Percentiles rank a stretch among this genome's conserved stretches.
Evolutionary conservation across 2,113 vertebrate species (phyloP).

Genomic region (Hippocampus mohnikei): DNA sequence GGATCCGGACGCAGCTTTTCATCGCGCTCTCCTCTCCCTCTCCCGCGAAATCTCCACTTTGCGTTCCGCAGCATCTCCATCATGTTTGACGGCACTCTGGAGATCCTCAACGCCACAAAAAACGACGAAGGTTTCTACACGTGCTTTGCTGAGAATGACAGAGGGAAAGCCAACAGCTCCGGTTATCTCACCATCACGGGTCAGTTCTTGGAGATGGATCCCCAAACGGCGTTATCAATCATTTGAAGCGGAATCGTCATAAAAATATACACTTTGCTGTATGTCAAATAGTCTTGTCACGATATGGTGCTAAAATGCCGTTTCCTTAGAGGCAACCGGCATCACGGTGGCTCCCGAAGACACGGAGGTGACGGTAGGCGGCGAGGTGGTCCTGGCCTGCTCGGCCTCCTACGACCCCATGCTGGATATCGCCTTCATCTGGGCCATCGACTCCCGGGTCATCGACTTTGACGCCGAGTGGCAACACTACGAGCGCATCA

Average conservation of each 20-base stretch:
- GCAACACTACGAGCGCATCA: constrained; percentile 82
- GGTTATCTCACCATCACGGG: constrained; percentile 89
- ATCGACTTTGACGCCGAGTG: constrained; percentile 87
- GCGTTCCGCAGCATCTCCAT: constrained; percentile 77
- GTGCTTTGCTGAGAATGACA: constrained; percentile 92
- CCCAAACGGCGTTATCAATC: too few species aligned
- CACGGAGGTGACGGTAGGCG: constrained; percentile 82
- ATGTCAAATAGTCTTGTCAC: background rate
- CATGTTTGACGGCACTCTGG: constrained; percentile 89
- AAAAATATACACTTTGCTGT: background rate
- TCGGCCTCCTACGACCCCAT: constrained; percentile 85
- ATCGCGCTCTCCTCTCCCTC: background rate
- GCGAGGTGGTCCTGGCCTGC: constrained; percentile 86
- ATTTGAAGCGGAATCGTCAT: too few species aligned
- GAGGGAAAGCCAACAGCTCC: constrained; percentile 89
- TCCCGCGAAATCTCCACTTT: background rate
- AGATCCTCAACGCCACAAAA: constrained; percentile 87
- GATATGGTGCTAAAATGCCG: too few species aligned
- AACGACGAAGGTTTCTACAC: constrained; percentile 87
- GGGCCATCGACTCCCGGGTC: constrained; percentile 87
- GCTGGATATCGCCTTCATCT: constrained; percentile 91
- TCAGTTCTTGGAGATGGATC: constrained; percentile 35
- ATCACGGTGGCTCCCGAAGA: constrained; percentile 84
- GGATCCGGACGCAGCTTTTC: background rate
- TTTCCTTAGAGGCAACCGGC: constrained; percentile 81